Base-by-base conservation (phyloP, 2,797 vertebrate species). In the Nannoperca obscura region DNA sequence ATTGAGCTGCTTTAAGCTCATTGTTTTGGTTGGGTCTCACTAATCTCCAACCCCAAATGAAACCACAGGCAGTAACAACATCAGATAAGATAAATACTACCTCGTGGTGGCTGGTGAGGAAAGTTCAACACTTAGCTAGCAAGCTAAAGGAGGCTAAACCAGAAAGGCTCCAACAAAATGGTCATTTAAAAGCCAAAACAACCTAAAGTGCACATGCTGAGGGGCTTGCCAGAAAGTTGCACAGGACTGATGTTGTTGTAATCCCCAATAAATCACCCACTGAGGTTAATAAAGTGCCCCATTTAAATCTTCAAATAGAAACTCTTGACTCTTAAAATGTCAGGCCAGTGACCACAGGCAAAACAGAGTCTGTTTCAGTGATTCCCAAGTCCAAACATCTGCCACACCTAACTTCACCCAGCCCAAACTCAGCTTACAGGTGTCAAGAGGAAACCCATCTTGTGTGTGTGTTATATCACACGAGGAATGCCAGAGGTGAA, bases 301-400 rank as follows among this genome's bases (percentile, higher is more conserved):
- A 55, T 74, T 82, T 66, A 68, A 63, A 59, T 30, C 40, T 62
- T 71, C 40, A 83, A 82, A 78, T 66, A 70, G 53, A 82, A 78
- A 74, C 34, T 17, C 30, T 55, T 50, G 12, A 13, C 24, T 3
- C 10, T 36, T 22, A 36, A 71, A 40, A 73, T 19, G 44, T 69
- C 66, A 61, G 52, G 59, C 62, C 52, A 79, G 57, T 52, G 60
- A 80, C 76, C 19, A 38, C 40, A 81, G 55, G 57, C 59, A 65
- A 83, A 80, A 84, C 57, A 67, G 6, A 78, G 49, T 42, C 52
- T 53, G 76, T 82, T 79, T 75, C 27, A 76, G 76, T 36, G 57
- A 78, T 81, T 79, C 32, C 80, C 36, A 27, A 36, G 24, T 80
- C 53, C 68, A 89, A 88, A 92, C 85, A 89, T 87, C 84, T 87